Percentiles rank a stretch among this genome's conserved stretches.
Conservation (phyloP, 2,113 vertebrate genomes). For the Acrocephalus arundinaceus region DNA sequence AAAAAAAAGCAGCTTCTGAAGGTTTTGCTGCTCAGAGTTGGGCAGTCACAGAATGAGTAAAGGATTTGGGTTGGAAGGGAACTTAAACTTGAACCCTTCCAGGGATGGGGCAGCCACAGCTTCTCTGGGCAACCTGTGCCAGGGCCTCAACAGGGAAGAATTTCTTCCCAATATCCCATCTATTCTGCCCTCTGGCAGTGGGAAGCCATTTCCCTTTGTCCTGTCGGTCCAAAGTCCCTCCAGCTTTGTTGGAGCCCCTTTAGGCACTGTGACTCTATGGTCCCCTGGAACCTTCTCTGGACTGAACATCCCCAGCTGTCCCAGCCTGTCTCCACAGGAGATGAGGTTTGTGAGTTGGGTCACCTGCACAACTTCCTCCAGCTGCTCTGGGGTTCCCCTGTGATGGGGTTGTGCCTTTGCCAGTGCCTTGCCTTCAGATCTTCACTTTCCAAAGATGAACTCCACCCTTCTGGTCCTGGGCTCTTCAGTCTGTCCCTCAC, state of each 20-base stretch:
- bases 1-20: background rate
- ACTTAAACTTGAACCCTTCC: background rate
- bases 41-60: background rate
- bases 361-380: background rate
- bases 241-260: background rate
- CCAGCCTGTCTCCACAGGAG: background rate
- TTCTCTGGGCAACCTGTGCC: background rate
- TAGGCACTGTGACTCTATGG: background rate
- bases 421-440: background rate
- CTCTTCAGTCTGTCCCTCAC: background rate
- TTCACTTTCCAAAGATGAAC: background rate
- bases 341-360: background rate
- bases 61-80: background rate
- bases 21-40: background rate
- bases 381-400: background rate
- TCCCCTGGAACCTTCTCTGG: background rate
- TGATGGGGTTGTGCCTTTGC: background rate
- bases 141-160: background rate
- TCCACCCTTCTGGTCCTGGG: background rate
- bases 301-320: background rate
- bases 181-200: background rate
- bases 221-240: background rate
- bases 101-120: background rate
- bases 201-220: background rate
- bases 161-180: background rate